These are phyloP conservation scores for Leptinotarsa undecemlineata DNA, from an alignment of 1,140 invertebrate genomes.

Conservation along the genomic window DNA sequence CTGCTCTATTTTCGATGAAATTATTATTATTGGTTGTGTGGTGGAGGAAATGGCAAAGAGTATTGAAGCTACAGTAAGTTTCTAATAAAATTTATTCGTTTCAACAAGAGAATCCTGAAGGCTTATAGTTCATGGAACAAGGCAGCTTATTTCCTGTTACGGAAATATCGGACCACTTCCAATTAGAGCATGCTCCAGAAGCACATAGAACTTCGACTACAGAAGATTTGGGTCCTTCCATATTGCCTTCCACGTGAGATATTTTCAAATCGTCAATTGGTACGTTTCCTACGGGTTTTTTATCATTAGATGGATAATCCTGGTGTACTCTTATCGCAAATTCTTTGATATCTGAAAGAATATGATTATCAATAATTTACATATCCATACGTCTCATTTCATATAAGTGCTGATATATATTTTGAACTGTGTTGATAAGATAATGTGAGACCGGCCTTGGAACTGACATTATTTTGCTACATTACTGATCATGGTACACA, in stretches of 20 bases:
- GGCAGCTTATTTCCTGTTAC: constrained; percentile 19
- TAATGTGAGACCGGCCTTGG: no score
- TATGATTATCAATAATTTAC: no score
- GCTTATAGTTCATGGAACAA: constrained; percentile 24
- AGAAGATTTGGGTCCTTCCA: constrained; percentile 24
- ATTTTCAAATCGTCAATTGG: constrained; percentile 31
- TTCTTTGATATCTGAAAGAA: background rate
- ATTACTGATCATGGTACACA: no score
- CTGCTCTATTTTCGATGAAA: no score
- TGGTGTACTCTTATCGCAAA: background rate
- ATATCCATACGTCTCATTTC: no score
- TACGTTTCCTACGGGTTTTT: constrained; percentile 26
- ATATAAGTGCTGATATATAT: no score
- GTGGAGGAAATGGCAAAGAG: no score
- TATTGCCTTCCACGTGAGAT: constrained; percentile 19
- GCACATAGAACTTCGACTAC: constrained; percentile 30
- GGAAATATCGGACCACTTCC: constrained; percentile 26
- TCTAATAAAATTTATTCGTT: background rate
- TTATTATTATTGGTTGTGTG: no score
- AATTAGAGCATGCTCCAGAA: constrained; percentile 26
- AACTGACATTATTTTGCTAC: no score
- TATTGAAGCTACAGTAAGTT: no score
- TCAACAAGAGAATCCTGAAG: constrained; percentile 27
- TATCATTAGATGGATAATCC: constrained; percentile 11
- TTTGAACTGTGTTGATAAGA: no score